These are phyloP conservation scores for Hafferia zeledoni DNA, from an alignment of 2,797 vertebrate species.

Conservation along the genomic window DNA sequence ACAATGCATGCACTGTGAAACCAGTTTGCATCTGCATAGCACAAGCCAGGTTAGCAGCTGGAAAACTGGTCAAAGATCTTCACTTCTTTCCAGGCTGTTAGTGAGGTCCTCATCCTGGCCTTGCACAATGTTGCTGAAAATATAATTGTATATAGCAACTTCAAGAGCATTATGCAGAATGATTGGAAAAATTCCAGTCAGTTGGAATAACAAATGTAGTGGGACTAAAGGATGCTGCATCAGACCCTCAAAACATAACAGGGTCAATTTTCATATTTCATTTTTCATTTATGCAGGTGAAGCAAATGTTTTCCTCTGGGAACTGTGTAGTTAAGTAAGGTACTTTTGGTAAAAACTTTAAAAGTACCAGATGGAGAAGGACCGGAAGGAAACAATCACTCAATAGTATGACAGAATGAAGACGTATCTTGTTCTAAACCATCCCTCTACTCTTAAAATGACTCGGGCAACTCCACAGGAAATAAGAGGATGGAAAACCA, in stretches of 20 bases:
- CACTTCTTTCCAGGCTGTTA: not conserved
- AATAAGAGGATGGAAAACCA: not conserved
- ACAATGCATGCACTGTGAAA: not conserved
- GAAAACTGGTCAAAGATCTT: not conserved
- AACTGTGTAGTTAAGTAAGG: not conserved
- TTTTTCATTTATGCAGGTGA: not conserved
- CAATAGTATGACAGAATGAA: not conserved
- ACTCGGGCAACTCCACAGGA: not conserved
- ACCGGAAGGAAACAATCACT: not conserved
- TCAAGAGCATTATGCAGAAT: not conserved
- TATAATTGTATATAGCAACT: not conserved
- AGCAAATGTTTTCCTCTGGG: not conserved
- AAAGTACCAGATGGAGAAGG: not conserved
- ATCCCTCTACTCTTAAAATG: not conserved
- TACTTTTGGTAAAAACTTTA: not conserved
- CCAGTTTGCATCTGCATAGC: fast-evolving
- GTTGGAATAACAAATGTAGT: not conserved
- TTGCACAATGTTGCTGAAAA: not conserved
- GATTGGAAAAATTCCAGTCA: not conserved
- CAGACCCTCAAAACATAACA: not conserved
- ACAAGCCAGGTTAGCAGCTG: not conserved
- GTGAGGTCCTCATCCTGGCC: not conserved
- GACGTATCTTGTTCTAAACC: not conserved
- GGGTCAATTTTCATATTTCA: not conserved
- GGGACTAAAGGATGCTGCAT: not conserved